These are phyloP conservation scores for Notocelia uddmanniana DNA, from an alignment of 2,888 invertebrate genomes.

Conservation along the genomic window DNA sequence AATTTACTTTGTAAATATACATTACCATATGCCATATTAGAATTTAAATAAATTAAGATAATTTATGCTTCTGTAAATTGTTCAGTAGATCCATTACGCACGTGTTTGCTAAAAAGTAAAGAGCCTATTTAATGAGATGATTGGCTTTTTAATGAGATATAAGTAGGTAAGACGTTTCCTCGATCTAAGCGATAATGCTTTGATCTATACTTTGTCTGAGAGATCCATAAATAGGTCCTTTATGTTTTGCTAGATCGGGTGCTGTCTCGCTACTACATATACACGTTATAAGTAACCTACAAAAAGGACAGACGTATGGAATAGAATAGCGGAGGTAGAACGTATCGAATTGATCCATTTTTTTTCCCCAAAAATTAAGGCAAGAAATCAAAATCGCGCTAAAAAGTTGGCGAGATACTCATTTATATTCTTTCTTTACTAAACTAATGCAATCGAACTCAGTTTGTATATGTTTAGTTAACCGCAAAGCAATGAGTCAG, in stretches of 20 bases:
- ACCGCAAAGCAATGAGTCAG: conserved; percentile 8
- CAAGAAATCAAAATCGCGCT: no score
- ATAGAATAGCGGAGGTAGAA: no score
- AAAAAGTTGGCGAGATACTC: no score
- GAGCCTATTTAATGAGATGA: neutral
- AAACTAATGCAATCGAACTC: neutral
- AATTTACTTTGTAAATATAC: conserved; percentile 21
- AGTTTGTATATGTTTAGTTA: conserved; percentile 12
- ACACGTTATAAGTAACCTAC: no score
- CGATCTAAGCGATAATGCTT: neutral
- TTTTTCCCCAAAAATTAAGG: no score
- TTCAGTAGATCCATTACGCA: neutral
- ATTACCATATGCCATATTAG: neutral
- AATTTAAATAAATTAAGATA: conserved; percentile 15
- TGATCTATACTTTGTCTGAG: no score
- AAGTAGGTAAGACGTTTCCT: neutral
- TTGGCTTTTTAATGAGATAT: neutral
- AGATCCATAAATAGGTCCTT: no score
- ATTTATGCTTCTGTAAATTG: neutral
- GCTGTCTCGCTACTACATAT: no score
- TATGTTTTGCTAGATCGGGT: no score
- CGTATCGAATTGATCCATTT: no score
- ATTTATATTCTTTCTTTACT: neutral
- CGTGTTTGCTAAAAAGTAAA: neutral
- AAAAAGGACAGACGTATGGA: no score